These are phyloP conservation scores for Deroptyus accipitrinus DNA, from an alignment of 2,113 vertebrate genomes.

Conservation along the genomic window DNA sequence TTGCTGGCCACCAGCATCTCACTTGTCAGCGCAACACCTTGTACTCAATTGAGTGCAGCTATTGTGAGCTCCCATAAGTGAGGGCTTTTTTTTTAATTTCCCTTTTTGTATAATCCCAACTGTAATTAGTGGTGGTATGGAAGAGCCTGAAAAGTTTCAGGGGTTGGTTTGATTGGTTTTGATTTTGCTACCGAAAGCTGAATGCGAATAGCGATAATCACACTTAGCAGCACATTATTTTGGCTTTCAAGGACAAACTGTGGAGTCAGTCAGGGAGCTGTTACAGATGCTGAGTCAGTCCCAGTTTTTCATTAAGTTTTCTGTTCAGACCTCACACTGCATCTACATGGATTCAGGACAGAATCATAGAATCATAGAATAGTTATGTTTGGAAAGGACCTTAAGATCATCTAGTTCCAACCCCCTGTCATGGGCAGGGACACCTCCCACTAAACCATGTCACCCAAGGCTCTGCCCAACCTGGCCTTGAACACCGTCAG, in stretches of 20 bases:
- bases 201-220: neutral
- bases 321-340: neutral
- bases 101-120: neutral
- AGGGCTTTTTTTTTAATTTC: neutral
- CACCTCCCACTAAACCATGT: too few relatives aligned
- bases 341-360: neutral
- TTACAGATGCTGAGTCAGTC: neutral
- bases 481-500: too few relatives aligned
- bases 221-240: neutral
- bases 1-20: accelerated
- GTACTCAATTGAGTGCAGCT: neutral
- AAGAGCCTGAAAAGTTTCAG: neutral
- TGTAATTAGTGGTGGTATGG: neutral
- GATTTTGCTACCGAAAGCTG: neutral
- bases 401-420: too few relatives aligned
- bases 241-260: neutral
- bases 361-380: too few relatives aligned
- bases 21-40: neutral
- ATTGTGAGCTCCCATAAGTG: accelerated
- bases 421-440: too few relatives aligned
- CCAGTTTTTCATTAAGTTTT: neutral
- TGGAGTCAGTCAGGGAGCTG: neutral
- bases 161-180: accelerated
- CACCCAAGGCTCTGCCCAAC: too few relatives aligned
- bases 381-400: too few relatives aligned